phyloP scores from a whole-genome alignment of 2,797 vertebrate species.

The Buphagus erythrorhynchus region DNA sequence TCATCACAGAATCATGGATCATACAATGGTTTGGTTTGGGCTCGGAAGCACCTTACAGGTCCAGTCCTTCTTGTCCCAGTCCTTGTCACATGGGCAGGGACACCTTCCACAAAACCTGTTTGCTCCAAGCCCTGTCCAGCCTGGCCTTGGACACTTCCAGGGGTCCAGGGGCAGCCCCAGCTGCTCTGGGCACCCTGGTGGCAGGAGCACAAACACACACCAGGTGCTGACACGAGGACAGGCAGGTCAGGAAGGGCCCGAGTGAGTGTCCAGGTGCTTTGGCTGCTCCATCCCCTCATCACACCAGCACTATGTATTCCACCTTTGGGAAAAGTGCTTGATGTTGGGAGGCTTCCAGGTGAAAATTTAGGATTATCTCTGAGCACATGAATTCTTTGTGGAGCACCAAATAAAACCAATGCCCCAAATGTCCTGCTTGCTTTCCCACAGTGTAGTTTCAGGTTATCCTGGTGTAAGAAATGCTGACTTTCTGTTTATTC shows the following conservation, averaged over 20 bases:
- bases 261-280: not conserved
- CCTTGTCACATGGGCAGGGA: not conserved
- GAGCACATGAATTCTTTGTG: not conserved
- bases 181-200: not conserved
- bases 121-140: not conserved
- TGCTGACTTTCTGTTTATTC: not conserved
- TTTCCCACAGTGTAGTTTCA: not conserved
- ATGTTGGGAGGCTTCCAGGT: not conserved
- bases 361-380: not conserved
- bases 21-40: not conserved
- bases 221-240: not conserved
- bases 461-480: not conserved
- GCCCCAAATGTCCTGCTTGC: not conserved
- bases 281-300: not conserved
- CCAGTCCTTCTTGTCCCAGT: no score
- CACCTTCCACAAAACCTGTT: fast-evolving
- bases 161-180: not conserved
- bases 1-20: not conserved
- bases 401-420: not conserved
- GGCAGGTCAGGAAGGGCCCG: not conserved
- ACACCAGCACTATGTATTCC: not conserved
- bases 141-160: not conserved
- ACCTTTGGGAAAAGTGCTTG: not conserved
- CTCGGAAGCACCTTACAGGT: not conserved
- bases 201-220: not conserved